Evolutionary conservation across 2,888 invertebrate genomes (phyloP), one percentile per base, ranked within the genome.

Genomic region (Poecilobothrus nobilitatus): DNA sequence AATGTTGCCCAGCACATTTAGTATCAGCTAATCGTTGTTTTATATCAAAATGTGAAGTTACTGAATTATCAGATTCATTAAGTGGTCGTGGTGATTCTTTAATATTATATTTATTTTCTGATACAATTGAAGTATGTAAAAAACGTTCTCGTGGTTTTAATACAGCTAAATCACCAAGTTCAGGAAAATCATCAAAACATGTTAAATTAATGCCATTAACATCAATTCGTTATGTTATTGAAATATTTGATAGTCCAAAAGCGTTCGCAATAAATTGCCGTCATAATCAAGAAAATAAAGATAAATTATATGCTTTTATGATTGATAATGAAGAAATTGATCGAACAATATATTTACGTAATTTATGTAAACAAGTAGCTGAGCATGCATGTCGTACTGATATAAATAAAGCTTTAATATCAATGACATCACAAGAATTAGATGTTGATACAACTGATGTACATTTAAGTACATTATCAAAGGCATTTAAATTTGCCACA

Each of bases 1-100:
- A 98, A 79, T 94, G 95, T 81, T 97, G 97, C 82, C 97, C 98
- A 73, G 90, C 96, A 0, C 92, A 95, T 79, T 85, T 97, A 73
- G 91, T 97, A 63, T 96, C 95, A 9, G 95, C 97, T 8, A 95
- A 96, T 82, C 88, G 97, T 68, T 90, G 88, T 75, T 95, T 96
- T 80, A 88, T 96, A 70, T 88, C 90, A 37, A 91, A 91, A 76
- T 91, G 93, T 76, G 95, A 96, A 79, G 94, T 95, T 68, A 89
- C 91, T 71, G 95, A 96, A 81, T 83, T 96, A 44, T 89, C 91
- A 71, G 91, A 95, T 76, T 89, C 89, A 68, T 83, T 95, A 66
- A 91, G 92, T 72, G 92, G 93, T 20, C 88, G 94, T 74, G 96
- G 96, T 67, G 91, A 92, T 80, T 89, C 89, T 73, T 86, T 98